Percentiles rank a stretch among this genome's conserved stretches.
phyloP scores from a whole-genome alignment of 2,113 vertebrate genomes.

The Mormyrus iriodes region DNA sequence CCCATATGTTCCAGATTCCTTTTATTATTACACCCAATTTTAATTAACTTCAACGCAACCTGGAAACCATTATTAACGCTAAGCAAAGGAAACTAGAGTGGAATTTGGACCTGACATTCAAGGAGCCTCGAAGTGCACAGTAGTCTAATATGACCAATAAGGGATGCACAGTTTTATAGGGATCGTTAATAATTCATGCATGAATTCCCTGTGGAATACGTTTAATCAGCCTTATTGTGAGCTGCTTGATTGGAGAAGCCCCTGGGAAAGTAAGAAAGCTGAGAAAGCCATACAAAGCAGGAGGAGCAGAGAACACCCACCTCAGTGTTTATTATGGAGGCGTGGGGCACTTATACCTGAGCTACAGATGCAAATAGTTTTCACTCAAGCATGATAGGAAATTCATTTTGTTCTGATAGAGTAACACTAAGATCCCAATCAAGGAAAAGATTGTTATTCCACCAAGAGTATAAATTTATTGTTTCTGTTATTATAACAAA shows the following conservation, averaged over 20 bases:
- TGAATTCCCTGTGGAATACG: not conserved
- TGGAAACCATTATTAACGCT: not conserved
- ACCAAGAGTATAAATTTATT: not conserved
- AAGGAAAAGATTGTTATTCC: not conserved
- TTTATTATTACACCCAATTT: not conserved
- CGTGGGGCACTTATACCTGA: not conserved
- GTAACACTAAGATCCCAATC: not conserved
- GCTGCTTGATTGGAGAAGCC: not conserved
- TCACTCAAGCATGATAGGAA: too few species aligned
- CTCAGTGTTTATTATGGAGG: not conserved
- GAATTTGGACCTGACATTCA: not conserved
- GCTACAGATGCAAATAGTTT: not conserved
- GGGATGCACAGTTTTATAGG: not conserved
- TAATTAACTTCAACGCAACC: not conserved
- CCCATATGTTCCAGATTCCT: not conserved
- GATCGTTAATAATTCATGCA: not conserved
- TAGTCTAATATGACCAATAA: not conserved
- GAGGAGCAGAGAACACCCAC: not conserved
- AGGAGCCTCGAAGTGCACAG: not conserved
- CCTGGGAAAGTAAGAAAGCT: not conserved
- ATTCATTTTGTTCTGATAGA: not conserved
- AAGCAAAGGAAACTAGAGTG: not conserved
- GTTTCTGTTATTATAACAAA: not conserved
- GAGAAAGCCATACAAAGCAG: not conserved
- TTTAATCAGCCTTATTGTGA: conserved; percentile 13